phyloP scores from a whole-genome alignment of 2,113 vertebrate genomes.

The Tetrao urogallus region DNA sequence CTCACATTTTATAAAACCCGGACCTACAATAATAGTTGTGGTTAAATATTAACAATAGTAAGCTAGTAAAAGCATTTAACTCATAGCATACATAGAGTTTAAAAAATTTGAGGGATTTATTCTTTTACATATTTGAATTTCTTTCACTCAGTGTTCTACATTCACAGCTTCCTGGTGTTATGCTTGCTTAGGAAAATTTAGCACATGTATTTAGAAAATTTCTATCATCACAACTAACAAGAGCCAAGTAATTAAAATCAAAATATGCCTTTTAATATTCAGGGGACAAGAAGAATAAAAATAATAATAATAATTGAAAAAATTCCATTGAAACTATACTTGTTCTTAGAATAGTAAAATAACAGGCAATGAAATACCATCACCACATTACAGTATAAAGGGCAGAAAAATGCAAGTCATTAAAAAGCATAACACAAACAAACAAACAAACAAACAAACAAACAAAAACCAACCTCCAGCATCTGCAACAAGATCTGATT shows the following conservation, averaged over 20 bases:
- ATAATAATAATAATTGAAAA: neutral
- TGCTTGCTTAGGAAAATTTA: conserved; percentile 45
- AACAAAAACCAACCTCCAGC: neutral
- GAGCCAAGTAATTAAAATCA: conserved; percentile 53
- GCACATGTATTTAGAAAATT: conserved; percentile 36
- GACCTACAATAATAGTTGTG: conserved; percentile 19
- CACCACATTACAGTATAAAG: neutral
- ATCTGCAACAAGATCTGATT: neutral
- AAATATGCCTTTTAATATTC: conserved; percentile 40
- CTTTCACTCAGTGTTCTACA: conserved; percentile 52
- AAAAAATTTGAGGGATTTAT: conserved; percentile 5
- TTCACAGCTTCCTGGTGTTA: conserved; percentile 47
- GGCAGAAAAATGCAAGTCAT: neutral
- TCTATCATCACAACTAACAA: conserved; percentile 49
- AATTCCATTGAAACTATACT: neutral
- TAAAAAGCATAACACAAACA: neutral
- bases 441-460: no score
- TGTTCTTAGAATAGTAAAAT: neutral
- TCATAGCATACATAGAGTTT: conserved; percentile 55
- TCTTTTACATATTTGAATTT: conserved; percentile 30
- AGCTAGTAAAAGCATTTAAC: conserved; percentile 54
- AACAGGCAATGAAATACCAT: neutral
- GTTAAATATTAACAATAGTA: conserved; percentile 60
- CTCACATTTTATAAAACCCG: conserved; percentile 1
- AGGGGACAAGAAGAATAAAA: neutral